Conservation (phyloP, 1,140 invertebrate genomes). For the Camponotus vicinus region DNA sequence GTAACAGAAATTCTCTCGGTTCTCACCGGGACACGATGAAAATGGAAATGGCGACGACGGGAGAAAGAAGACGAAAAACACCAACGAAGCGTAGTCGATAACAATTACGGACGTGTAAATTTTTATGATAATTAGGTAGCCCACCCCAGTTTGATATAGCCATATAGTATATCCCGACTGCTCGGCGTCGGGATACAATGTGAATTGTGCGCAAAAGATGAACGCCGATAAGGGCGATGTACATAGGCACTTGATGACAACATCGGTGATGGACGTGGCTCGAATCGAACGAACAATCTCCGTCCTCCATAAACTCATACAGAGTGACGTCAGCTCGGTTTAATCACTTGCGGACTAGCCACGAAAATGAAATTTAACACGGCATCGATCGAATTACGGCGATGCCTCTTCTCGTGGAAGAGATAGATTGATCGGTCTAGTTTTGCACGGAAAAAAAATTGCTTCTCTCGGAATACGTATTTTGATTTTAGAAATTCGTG, state of each 20-base stretch:
- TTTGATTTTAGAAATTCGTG: conserved; percentile 1
- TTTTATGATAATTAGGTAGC: conserved; percentile 85
- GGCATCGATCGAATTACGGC: conserved; percentile 16
- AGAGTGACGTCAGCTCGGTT: conserved; percentile 14
- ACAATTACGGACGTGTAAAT: conserved; percentile 83
- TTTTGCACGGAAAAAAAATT: background rate
- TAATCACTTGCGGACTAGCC: conserved; percentile 47
- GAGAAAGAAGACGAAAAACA: conserved; percentile 57
- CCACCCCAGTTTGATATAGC: conserved; percentile 78
- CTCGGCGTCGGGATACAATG: conserved; percentile 70
- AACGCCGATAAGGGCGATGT: conserved; percentile 48
- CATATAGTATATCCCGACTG: conserved; percentile 55
- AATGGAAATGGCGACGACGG: conserved; percentile 4
- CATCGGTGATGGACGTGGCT: conserved; percentile 72
- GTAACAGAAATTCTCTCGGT: conserved; percentile 38
- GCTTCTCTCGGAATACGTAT: background rate
- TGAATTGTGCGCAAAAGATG: conserved; percentile 75
- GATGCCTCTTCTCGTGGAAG: background rate
- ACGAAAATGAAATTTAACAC: conserved; percentile 53
- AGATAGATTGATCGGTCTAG: conserved; percentile 24
- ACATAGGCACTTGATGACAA: conserved; percentile 16
- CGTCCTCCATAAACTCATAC: background rate
- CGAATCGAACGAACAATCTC: conserved; percentile 80
- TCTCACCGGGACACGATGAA: background rate
- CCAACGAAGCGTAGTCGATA: conserved; percentile 81